Base-by-base conservation (phyloP, 2,113 vertebrate species). In the Oostethus manadensis region DNA sequence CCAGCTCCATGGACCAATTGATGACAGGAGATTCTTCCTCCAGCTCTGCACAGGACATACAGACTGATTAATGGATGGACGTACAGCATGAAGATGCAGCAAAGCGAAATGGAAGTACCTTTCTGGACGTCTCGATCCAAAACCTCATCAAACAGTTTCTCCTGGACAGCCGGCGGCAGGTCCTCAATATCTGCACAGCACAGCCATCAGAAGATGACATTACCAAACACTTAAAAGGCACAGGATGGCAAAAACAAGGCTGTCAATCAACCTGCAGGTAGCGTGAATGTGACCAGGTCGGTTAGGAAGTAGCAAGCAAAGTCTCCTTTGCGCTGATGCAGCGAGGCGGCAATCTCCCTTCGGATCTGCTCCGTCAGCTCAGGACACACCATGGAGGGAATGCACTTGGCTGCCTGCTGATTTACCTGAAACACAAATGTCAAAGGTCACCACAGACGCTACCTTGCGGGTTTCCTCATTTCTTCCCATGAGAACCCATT, bases 81-180 rank as follows among this genome's bases (percentile, higher is more conserved):
- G n/a, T 13, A 29, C 23, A 35, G 4, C 3, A 35, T 1, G 35
- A 40, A 10, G 16, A 6, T 38, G 15, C 18, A 21, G 18, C 10
- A 14, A 42, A 15, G 6, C 16, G 8, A 16, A 40, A 40, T 4
- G 1, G 13, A 17, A 78, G 18, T 88, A 97, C 97, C 97, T 94
- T 99, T 99, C 77, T 98, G 95, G 75, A 98, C 96, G 76, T 99
- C 97, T 83, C 97, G 91, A 77, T 99, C 97, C 76, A 99, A 89
- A 71, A 99, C 92, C 79, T 99, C 96, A 33, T 99, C 95, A 74
- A 97, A 98, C 68, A 99, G 81, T 76, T 98, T 99, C 74, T 99
- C 96, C 79, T 99, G 97, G 72, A 98, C 95, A 60, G 94, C 91
- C 72, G 94, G 93, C 0, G 94, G 93, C 50, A 99, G 78, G 82